Evolutionary conservation across 2,113 vertebrate species (phyloP).

Genomic region (Glaucidium brasilianum): DNA sequence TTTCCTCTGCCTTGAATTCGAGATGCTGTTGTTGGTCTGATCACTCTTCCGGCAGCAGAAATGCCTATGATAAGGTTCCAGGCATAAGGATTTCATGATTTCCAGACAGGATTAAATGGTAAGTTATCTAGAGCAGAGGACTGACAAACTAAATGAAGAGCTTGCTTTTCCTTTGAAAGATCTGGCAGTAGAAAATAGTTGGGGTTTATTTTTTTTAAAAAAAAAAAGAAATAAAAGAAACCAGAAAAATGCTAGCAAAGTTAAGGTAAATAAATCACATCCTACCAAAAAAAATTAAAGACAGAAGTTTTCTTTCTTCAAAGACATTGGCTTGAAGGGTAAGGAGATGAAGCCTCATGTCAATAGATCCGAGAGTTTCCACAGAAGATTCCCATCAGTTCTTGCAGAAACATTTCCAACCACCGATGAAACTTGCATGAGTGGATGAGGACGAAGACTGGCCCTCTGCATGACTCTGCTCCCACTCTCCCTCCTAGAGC

Average conservation of each 20-base stretch:
- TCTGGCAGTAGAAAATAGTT: neutral
- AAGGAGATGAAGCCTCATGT: neutral
- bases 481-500: neutral
- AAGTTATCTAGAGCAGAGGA: conserved; percentile 68
- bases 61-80: conserved; percentile 67
- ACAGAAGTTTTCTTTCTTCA: neutral
- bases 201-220: no score
- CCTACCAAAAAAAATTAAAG: neutral
- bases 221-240: neutral
- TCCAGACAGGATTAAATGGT: conserved; percentile 66
- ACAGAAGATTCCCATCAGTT: neutral
- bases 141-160: conserved; percentile 50
- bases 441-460: neutral
- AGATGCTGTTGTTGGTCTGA: conserved; percentile 56
- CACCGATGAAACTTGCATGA: neutral
- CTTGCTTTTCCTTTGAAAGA: conserved; percentile 31
- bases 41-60: conserved; percentile 61
- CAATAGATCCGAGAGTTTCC: neutral
- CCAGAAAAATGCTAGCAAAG: neutral
- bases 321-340: neutral
- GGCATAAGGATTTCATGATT: conserved; percentile 72
- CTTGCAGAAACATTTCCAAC: neutral
- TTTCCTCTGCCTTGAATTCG: conserved; percentile 60
- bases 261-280: neutral
- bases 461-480: fast-evolving